Evolutionary conservation across 1,140 invertebrate genomes (phyloP).

Genomic region (Scaptomyza graminum): DNA sequence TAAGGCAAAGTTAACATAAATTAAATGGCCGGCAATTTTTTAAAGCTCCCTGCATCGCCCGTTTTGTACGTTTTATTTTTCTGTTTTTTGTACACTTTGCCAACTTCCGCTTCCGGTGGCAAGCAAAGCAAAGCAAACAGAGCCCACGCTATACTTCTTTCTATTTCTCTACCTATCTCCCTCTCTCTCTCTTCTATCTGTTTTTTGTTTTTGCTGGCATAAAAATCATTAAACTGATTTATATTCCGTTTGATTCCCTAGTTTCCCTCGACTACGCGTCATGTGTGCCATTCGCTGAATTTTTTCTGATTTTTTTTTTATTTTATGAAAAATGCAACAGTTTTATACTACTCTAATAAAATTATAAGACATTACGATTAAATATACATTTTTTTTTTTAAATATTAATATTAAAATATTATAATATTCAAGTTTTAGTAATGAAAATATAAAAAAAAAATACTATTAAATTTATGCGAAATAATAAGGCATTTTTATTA

Average conservation of each 20-base stretch:
- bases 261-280: slow-evolving; percentile 32
- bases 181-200: slow-evolving; percentile 1
- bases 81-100: slow-evolving; percentile 52
- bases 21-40: slow-evolving; percentile 26
- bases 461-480: too few species aligned
- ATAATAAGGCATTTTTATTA: too few species aligned
- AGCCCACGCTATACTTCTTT: slow-evolving; percentile 27
- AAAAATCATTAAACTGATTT: slow-evolving; percentile 75
- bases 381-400: too few species aligned
- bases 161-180: background rate
- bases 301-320: slow-evolving; percentile 23
- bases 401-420: too few species aligned
- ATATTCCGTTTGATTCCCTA: slow-evolving; percentile 70
- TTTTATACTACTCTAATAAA: too few species aligned
- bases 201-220: slow-evolving; percentile 64
- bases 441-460: too few species aligned
- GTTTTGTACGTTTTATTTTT: slow-evolving; percentile 15
- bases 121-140: slow-evolving; percentile 59
- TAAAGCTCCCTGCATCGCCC: slow-evolving; percentile 44
- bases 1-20: slow-evolving; percentile 14
- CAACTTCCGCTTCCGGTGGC: slow-evolving; percentile 65
- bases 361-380: too few species aligned
- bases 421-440: too few species aligned
- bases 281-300: slow-evolving; percentile 29
- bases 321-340: too few species aligned